Base-by-base conservation (phyloP, 2,888 invertebrate genomes). In the Mimumesa dahlbomi region DNA sequence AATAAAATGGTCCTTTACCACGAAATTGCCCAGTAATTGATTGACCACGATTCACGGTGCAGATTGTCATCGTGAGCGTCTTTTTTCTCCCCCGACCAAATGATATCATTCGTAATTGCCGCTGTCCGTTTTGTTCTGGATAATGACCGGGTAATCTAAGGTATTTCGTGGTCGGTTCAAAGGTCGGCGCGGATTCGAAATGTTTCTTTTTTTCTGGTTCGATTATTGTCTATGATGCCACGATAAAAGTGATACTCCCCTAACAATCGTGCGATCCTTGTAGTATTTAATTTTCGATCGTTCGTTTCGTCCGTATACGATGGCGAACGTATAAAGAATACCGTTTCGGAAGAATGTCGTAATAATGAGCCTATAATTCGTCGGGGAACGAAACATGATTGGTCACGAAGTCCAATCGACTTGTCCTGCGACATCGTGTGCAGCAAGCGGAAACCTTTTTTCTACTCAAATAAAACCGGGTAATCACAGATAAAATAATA, bases 371-470 rank as follows among this genome's bases (percentile, higher is more conserved):
- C n/a, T n/a, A n/a, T n/a, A n/a, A n/a, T n/a, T n/a, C n/a, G n/a
- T n/a, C n/a, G n/a, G n/a, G 48, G 36, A 52, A 59, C 56, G 52
- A 63, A 57, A 40, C 57, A 7, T 25, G 59, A 45, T 57, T 19
- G 75, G 64, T 75, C 75, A 75, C 75, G 75, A 75, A 52, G 31
- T 46, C 59, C 67, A 48, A 50, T 65, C 21, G 54, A 75, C 13
- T 22, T 34, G n/a, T 54, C 34, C 46, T 38, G 34, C 13, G 56
- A 50, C 49, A 61, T 68, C 62, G 54, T 31, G 45, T 19, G 40
- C 59, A 21, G 43, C 31, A 14, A 34, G n/a, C 9, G 7, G 2
- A 21, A 14, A 36, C 25, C n/a, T n/a, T 29, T 14, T 40, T 16
- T 18, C 16, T 9, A 3, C 7, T 4, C 29, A 29, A 34, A 14